Conservation (phyloP, 1,140 invertebrate species). For the Cyphomyrmex costatus region DNA sequence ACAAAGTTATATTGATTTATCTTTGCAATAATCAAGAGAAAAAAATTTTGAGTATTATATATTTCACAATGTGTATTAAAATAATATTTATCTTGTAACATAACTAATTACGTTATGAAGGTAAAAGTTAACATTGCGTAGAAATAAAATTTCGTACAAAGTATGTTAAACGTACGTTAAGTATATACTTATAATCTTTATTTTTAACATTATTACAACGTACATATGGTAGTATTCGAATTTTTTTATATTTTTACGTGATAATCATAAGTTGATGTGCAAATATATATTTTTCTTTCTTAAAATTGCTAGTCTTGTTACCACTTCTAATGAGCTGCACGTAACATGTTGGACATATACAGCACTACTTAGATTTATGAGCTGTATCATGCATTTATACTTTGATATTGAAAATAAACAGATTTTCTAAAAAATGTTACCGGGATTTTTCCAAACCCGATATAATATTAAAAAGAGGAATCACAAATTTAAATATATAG, state of each 20-base stretch:
- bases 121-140: not conserved
- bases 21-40: slow-evolving; percentile 12
- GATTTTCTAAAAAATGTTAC: slow-evolving; percentile 17
- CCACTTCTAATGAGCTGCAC: not conserved
- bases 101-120: not conserved
- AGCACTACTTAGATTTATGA: not conserved
- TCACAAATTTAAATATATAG: slow-evolving; percentile 37
- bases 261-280: slow-evolving; percentile 25
- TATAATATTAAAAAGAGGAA: slow-evolving; percentile 14
- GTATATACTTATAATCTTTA: slow-evolving; percentile 39
- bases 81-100: not conserved
- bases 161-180: slow-evolving; percentile 29
- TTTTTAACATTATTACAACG: slow-evolving; percentile 3
- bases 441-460: slow-evolving; percentile 3
- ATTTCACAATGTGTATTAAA: not conserved
- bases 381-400: not conserved
- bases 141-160: slow-evolving; percentile 46
- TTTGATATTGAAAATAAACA: slow-evolving; percentile 3
- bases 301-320: slow-evolving; percentile 43
- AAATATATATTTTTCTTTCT: slow-evolving; percentile 36
- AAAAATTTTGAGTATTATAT: slow-evolving; percentile 14
- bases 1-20: slow-evolving; percentile 32
- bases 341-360: slow-evolving; percentile 3
- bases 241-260: not conserved
- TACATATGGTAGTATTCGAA: not conserved